Evolutionary conservation across 2,888 invertebrate species (phyloP).

Genomic region (Idaea biselata): DNA sequence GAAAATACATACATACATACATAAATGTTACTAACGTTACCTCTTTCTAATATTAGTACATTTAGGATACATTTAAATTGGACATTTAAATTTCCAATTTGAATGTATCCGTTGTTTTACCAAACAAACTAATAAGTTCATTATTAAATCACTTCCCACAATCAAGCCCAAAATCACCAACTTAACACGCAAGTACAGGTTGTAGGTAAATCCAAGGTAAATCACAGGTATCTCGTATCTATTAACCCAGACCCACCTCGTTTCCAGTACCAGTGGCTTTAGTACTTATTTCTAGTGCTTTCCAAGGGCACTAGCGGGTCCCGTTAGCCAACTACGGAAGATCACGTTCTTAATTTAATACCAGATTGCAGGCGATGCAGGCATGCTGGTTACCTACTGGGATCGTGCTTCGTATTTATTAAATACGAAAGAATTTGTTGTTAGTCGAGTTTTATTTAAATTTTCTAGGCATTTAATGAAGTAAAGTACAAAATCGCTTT

Average conservation of each 20-base stretch:
- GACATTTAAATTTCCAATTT: too few species aligned
- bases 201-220: too few species aligned
- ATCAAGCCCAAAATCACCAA: too few species aligned
- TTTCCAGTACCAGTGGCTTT: not conserved
- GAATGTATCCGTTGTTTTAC: too few species aligned
- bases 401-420: not conserved
- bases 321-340: slow-evolving; percentile 29
- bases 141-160: too few species aligned
- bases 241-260: not conserved
- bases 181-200: too few species aligned
- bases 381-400: not conserved
- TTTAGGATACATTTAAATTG: too few species aligned
- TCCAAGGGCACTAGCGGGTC: slow-evolving; percentile 17
- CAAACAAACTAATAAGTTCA: too few species aligned
- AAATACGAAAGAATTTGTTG: not conserved
- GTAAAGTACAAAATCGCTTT: too few species aligned
- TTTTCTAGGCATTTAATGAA: not conserved
- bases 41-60: too few species aligned
- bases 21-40: too few species aligned
- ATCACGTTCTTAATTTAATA: slow-evolving; percentile 11
- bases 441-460: not conserved
- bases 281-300: slow-evolving; percentile 10
- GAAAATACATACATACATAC: too few species aligned
- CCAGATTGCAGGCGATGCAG: slow-evolving; percentile 1
- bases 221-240: not conserved